Base-by-base conservation (phyloP, 1,140 invertebrate genomes). In the Patella vulgata region DNA sequence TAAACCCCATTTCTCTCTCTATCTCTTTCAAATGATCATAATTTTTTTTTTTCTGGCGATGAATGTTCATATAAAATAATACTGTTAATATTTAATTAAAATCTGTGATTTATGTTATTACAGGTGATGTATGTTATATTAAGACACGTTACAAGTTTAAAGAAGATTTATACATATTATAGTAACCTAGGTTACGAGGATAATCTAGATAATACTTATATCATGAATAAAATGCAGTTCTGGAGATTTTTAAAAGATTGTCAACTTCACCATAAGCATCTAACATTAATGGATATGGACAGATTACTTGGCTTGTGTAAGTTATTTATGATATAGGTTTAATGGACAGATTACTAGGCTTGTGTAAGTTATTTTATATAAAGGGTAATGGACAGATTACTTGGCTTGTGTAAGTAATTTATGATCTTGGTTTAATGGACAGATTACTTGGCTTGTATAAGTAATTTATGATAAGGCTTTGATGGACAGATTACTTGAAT, bases 161-260 rank as follows among this genome's bases (percentile, higher is more conserved):
- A 78, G 17, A 78, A 79, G 59, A 80, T 85, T 51, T 81, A 82
- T 67, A 74, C 66, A 50, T 85, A 69, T 71, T 85, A 85, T 66
- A 80, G 79, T 60, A 53, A 53, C 27, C 71, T 85, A 6, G 84
- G 83, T 9, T 74, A 79, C 42, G 77, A 84, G 39, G 78, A 78
- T 19, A 82, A 76, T 66, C 67, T 72, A n/a, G 84, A 85, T 59
- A 85, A 85, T 63, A 83, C 82, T 3, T 84, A 70, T 62, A 73
- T 83, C 17, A 77, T 85, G 75, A 83, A 74, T 48, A 76, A 76
- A 31, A 79, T 85, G 77, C 84, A 85, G 72, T 84, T 84, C 64
- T 85, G 83, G 84, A 61, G 82, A 43, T 80, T 85, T 52, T 43
- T 85, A 52, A 84, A 82, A 66, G 83, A 85, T 61, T 84, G 81